Conservation (phyloP, 2,888 invertebrate species). For the Exephanes ischioxanthus region DNA sequence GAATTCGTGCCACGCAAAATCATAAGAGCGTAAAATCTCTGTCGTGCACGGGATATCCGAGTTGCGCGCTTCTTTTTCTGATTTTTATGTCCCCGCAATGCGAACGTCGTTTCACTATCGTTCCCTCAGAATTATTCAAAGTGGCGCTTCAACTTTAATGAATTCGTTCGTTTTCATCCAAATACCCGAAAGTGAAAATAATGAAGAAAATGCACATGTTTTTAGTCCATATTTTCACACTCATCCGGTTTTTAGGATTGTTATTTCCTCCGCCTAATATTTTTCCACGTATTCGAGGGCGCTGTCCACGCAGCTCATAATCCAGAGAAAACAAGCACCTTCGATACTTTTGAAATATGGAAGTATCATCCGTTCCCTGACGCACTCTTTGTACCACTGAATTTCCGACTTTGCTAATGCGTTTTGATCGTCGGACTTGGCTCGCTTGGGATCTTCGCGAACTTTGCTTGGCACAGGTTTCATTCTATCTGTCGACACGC, state of each 20-base stretch:
- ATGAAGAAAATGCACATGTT: background rate
- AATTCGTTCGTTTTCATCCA: slow-evolving; percentile 4
- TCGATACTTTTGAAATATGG: slow-evolving; percentile 74
- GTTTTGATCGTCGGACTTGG: slow-evolving; percentile 9
- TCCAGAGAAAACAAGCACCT: slow-evolving; percentile 73
- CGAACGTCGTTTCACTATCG: background rate
- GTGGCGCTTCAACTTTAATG: slow-evolving; percentile 8
- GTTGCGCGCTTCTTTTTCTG: slow-evolving; percentile 3
- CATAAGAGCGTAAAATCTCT: slow-evolving; percentile 74
- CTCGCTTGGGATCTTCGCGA: background rate
- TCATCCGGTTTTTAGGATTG: background rate
- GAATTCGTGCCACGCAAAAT: slow-evolving; percentile 69
- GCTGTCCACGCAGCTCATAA: slow-evolving; percentile 66
- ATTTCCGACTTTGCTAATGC: slow-evolving; percentile 58
- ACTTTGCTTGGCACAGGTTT: slow-evolving; percentile 20
- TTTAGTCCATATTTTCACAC: background rate
- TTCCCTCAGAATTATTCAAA: background rate
- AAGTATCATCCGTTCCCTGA: slow-evolving; percentile 70
- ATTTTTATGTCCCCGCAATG: background rate
- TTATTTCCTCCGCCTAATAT: slow-evolving; percentile 26
- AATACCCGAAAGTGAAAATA: background rate
- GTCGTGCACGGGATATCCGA: slow-evolving; percentile 70
- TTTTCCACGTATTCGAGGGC: slow-evolving; percentile 58
- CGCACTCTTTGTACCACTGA: slow-evolving; percentile 76
- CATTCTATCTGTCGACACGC: slow-evolving; percentile 52